Evolutionary conservation across 64 coral and sea anemone genomes (phyloP).

Genomic region (Montipora foliosa): DNA sequence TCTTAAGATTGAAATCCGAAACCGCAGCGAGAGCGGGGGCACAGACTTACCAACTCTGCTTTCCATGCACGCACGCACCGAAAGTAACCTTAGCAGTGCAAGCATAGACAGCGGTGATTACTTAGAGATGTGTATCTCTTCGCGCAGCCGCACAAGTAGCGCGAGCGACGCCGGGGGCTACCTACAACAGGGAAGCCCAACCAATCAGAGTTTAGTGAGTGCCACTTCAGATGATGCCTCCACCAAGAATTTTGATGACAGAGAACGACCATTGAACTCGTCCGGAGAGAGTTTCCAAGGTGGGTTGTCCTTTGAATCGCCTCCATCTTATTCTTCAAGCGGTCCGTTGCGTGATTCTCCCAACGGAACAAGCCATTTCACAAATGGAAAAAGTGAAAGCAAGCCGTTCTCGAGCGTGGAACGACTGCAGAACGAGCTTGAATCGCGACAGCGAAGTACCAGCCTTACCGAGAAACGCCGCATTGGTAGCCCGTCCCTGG

Average conservation of each 20-base stretch:
- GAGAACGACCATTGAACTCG: slow-evolving; percentile 22
- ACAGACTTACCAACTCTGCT: slow-evolving; percentile 47
- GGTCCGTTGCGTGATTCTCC: neutral
- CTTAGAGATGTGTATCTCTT: slow-evolving; percentile 12
- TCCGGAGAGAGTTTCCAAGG: slow-evolving; percentile 43
- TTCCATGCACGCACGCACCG: slow-evolving; percentile 48
- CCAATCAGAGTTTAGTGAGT: slow-evolving; percentile 37
- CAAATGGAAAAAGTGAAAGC: slow-evolving; percentile 15
- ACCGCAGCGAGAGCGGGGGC: slow-evolving; percentile 18
- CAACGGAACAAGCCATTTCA: neutral
- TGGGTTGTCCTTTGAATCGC: slow-evolving; percentile 1
- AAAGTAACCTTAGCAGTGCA: slow-evolving; percentile 68
- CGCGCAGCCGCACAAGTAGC: slow-evolving; percentile 65
- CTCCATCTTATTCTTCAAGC: neutral
- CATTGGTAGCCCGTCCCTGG: slow-evolving; percentile 80
- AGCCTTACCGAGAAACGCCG: slow-evolving; percentile 87
- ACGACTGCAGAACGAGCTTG: slow-evolving; percentile 12
- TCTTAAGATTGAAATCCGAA: neutral
- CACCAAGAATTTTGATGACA: slow-evolving; percentile 25
- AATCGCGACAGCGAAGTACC: slow-evolving; percentile 67
- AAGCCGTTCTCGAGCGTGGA: slow-evolving; percentile 11
- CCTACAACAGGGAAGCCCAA: slow-evolving; percentile 53
- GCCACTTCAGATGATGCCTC: slow-evolving; percentile 15
- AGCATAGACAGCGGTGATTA: slow-evolving; percentile 76
- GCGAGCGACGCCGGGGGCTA: slow-evolving; percentile 36